Base-by-base conservation (phyloP, 1,140 invertebrate species). In the Scaptomyza graminum region DNA sequence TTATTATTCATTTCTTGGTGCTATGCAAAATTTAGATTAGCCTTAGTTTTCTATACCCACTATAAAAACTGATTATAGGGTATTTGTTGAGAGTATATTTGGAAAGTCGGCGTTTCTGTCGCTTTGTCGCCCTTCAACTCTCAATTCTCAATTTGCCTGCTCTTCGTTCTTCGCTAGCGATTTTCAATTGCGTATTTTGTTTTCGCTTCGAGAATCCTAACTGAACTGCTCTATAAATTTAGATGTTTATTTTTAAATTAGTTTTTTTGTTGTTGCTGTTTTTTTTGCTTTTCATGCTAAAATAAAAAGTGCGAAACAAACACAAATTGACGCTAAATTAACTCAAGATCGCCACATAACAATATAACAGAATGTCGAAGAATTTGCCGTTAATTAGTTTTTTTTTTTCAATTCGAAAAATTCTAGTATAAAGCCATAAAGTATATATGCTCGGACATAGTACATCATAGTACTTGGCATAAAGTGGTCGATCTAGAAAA, bases 301-400 rank as follows among this genome's bases (percentile, higher is more conserved):
- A 66, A 62, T 52, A 72, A 50, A 79, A 66, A 52, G 50, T 55
- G 51, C 51, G 60, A 70, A 70, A 43, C 37, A 55, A 13, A 18
- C 49, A 59, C 61, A 74, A 85, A 85, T 87, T 77, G 81, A 41
- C 69, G 82, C 78, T 46, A 71, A 85, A 87, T 85, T 87, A 87
- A 87, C 65, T 64, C 65, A 54, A 77, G 79, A 62, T 62, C 59
- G 31, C 39, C 16, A 57, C 31, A 59, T 6, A 57, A 59, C 51
- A 56, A 44, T 56, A 56, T 55, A 56, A 64, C 61, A 52, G 66
- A 59, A 66, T 72, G 50, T 60, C 69, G 67, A 72, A 72, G 63
- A 34, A 54, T 67, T 72, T 41, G 43, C 55, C 67, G 69, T 67
- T 72, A 67, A 72, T 67, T 72, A 57, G 55, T n/a, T n/a, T n/a